These are phyloP conservation scores for Laticauda colubrina DNA, from an alignment of 2,113 vertebrate species.

Conservation along the genomic window DNA sequence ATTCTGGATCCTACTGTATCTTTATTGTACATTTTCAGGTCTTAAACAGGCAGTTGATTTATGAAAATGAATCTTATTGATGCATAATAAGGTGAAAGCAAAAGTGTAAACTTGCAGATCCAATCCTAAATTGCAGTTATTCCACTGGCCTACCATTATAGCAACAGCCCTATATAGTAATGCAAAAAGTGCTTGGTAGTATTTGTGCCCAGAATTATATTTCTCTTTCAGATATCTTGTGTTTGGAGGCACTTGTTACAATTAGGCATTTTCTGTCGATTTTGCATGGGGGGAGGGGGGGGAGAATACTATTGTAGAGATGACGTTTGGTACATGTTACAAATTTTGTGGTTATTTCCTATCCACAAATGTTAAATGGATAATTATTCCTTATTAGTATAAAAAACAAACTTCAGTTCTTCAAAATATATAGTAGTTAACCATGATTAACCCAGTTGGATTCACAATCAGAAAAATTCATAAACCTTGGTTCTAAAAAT, in stretches of 20 bases:
- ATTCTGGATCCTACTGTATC: not conserved
- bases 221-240: not conserved
- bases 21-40: not conserved
- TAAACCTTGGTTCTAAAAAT: not conserved
- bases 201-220: not conserved
- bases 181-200: not conserved
- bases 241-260: not conserved
- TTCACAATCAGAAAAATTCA: not conserved
- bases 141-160: not conserved
- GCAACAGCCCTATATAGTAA: not conserved
- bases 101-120: not conserved
- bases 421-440: not conserved
- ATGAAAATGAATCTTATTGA: not conserved
- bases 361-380: not conserved
- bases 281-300: not conserved
- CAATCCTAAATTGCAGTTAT: not conserved
- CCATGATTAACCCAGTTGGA: not conserved
- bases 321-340: not conserved
- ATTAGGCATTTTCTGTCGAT: not conserved
- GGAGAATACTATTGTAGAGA: not conserved
- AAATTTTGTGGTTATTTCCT: not conserved
- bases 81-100: not conserved
- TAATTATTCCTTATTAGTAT: not conserved
- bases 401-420: not conserved
- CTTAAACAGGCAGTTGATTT: not conserved